Evolutionary conservation across 2,888 invertebrate genomes (phyloP), one percentile per base, ranked within the genome.

Genomic region (Cephonodes hylas): DNA sequence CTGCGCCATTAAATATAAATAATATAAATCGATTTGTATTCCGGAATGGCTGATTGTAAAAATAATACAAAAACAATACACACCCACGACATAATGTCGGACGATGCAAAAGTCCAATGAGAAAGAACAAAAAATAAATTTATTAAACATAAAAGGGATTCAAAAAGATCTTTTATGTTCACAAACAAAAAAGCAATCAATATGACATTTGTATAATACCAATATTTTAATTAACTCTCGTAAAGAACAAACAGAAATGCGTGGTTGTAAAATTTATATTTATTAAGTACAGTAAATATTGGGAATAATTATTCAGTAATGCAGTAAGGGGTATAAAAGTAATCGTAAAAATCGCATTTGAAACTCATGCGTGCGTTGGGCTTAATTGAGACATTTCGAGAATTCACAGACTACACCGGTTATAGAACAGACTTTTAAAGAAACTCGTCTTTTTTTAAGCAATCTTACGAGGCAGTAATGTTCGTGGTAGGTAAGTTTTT

Each of bases 301-400:
- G 65, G 58, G 64, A 69, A 67, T 67, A 74, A 72, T 75, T 64
- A 70, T 66, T 63, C 62, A 62, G 71, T 71, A 74, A 71, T 72
- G 74, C 73, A 66, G 67, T 72, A 70, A 73, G 67, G 62, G 66
- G 70, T 65, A 72, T 74, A 69, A 68, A 73, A 63, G 67, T 60
- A 69, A 73, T 69, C 77, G 64, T 83, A 81, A 85, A 83, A 75
- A 76, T 76, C 68, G 71, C 73, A 73, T 81, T 79, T 74, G 68
- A 79, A 76, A 72, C 64, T 71, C 72, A 69, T 67, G 70, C 72
- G 68, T 70, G 68, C 67, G 71, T 72, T 63, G 66, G 65, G 68
- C 64, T 63, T 85, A 83, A 86, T 85, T 81, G 77, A 86, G 82
- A 81, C 76, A 79, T 83, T 78, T 69, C 69, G 68, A 66, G 67